Conservation (phyloP, 1,140 invertebrate species). For the Diachasma alloeum region DNA sequence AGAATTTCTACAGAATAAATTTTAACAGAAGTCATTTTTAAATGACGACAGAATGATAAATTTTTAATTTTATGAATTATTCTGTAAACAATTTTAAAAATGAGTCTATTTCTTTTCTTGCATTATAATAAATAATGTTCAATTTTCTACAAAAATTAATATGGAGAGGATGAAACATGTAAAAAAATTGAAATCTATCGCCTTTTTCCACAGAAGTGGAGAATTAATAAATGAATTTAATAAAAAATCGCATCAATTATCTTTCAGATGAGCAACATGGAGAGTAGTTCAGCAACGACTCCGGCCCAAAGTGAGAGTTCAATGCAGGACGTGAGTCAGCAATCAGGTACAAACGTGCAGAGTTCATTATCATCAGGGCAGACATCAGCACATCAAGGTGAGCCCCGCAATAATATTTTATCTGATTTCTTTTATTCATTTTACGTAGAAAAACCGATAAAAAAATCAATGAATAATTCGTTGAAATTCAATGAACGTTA, state of each 20-base stretch:
- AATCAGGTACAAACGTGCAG: constrained; percentile 51
- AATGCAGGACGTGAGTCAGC: constrained; percentile 58
- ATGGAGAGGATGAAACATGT: no score
- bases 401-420: constrained; percentile 34
- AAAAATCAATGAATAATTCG: neutral
- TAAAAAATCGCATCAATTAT: neutral
- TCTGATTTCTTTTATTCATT: neutral
- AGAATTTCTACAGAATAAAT: no score
- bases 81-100: no score
- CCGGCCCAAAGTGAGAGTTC: constrained; percentile 56
- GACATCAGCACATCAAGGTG: constrained; percentile 57
- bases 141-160: no score
- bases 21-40: no score
- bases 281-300: constrained; percentile 54
- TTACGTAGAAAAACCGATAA: neutral
- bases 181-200: no score
- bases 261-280: constrained; percentile 60
- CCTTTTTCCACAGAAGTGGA: no score
- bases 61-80: no score
- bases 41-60: no score
- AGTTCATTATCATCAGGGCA: constrained; percentile 51
- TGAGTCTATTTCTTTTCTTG: no score
- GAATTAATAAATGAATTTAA: no score
- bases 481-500: neutral
- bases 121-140: no score